A percentile compares a stretch with the other conserved stretches of the same genome.
Conservation (phyloP, 2,888 invertebrate genomes). For the Nemapogon koenigi region DNA sequence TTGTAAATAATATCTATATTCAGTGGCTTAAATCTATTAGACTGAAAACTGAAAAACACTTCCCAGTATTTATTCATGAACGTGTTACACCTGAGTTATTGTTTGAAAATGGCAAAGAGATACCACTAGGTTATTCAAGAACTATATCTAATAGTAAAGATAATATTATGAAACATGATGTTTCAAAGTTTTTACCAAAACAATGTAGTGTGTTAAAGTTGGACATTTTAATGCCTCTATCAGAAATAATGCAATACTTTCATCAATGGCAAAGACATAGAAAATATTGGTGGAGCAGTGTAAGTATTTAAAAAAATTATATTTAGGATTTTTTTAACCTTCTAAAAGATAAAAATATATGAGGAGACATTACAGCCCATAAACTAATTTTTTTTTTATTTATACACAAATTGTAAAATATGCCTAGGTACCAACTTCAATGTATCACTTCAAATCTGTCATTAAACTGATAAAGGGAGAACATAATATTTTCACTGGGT, state of each 20-base stretch:
- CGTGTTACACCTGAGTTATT: no score
- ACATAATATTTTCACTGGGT: no score
- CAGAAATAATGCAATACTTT: constrained; percentile 68
- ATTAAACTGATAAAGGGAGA: no score
- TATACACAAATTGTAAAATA: no score
- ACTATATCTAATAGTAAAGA: constrained; percentile 18
- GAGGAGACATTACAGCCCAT: no score
- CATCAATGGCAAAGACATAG: constrained; percentile 78
- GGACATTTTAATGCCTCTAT: constrained; percentile 44
- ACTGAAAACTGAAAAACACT: constrained; percentile 33
- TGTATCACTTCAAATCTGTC: no score
- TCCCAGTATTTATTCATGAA: constrained; percentile 31
- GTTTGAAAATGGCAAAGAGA: constrained; percentile 11
- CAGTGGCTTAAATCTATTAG: constrained; percentile 39
- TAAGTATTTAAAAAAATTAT: constrained; percentile 33
- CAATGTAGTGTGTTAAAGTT: constrained; percentile 32
- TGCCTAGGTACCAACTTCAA: no score
- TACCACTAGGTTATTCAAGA: constrained; percentile 29
- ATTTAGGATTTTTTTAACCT: no score
- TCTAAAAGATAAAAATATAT: constrained; percentile 5
- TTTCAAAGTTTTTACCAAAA: constrained; percentile 19
- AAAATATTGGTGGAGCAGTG: constrained; percentile 86
- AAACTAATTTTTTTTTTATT: no score
- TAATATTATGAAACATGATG: constrained; percentile 21
- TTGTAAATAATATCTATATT: constrained; percentile 37